These are phyloP conservation scores for Mamestra configurata DNA, from an alignment of 1,140 invertebrate genomes.

Conservation along the genomic window DNA sequence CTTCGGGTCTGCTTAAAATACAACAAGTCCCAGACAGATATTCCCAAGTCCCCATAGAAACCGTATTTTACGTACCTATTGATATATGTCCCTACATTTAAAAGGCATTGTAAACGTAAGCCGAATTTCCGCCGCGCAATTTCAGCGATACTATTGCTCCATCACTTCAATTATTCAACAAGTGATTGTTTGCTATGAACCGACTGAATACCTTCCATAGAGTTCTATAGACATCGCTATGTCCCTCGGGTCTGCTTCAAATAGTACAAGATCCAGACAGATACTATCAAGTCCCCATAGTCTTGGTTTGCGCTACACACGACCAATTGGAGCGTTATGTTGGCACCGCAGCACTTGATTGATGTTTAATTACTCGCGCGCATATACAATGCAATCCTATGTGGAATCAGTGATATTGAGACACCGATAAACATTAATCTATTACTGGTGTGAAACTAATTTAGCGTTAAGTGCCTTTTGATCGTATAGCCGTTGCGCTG, in stretches of 20 bases:
- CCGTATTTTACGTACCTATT: too few relatives aligned
- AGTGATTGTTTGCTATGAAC: constrained; percentile 3
- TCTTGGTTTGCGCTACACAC: background rate
- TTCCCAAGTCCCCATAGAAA: background rate
- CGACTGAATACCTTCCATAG: background rate
- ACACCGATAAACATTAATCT: constrained; percentile 2
- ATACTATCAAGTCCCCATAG: background rate
- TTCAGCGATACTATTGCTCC: too few relatives aligned
- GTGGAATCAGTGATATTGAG: background rate
- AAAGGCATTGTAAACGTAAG: too few relatives aligned
- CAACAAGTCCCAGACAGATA: constrained; percentile 2
- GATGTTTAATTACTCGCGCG: constrained; percentile 42
- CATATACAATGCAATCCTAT: constrained; percentile 25
- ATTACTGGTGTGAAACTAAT: constrained; percentile 1
- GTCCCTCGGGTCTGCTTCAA: background rate
- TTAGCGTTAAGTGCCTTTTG: background rate
- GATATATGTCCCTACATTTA: too few relatives aligned
- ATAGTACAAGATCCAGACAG: constrained; percentile 2
- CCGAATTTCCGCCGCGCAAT: too few relatives aligned
- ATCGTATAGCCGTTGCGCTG: background rate
- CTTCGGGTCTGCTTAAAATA: too few relatives aligned
- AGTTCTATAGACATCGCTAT: background rate
- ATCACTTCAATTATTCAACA: background rate
- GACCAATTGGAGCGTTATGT: constrained; percentile 15
- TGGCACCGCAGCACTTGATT: constrained; percentile 34